Base-by-base conservation (phyloP, 53 echinoderm and acorn worm species). In the Astropecten irregularis region DNA sequence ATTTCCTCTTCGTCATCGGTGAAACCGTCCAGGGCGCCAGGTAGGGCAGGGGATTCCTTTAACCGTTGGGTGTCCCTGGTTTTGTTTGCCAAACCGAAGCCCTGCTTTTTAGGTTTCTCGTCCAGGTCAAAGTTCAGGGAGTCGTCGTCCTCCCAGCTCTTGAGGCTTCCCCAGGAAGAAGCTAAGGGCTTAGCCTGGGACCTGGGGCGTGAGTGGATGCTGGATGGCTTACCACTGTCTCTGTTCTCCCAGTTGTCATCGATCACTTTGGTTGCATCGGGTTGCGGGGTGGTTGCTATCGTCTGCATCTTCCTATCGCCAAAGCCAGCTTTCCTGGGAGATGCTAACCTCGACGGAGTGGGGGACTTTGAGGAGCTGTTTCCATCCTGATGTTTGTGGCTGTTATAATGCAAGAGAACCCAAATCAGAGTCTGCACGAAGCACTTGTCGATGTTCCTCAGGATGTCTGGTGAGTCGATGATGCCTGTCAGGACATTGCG, bases 401-500 rank as follows among this genome's bases (percentile, higher is more conserved):
- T 73, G 58, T 89, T 92, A 39, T 96, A 92, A 37, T 87, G 79
- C 4, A 90, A 49, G 16, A 96, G 46, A 11, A 94, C 90, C 97
- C 97, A 96, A 1, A 92, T 51, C 5, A 96, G 77, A 2, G 94
- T 90, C 63, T 96, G 89, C 60, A 82, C 33, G 30, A 96, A 96
- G 64, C 87, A 86, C 20, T 84, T 72, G 35, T 91, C 94, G 14
- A 96, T 68, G 73, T 73, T 85, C 10, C 59, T 69, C 81, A 96
- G 52, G 5, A 88, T 89, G 27, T 89, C 82, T 0, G 94, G 97
- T 9, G 97, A 96, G 70, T 96, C 97, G 18, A 96, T 96, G 55
- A 96, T 90, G 0, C 97, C 97, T 0, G 97, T 96, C 65, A 96
- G 69, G 10, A 93, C 94, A 37, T 91, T 96, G 61, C 89, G 84